phyloP scores from a whole-genome alignment of 2,797 vertebrate species.

The Rhynchonycteris naso region DNA sequence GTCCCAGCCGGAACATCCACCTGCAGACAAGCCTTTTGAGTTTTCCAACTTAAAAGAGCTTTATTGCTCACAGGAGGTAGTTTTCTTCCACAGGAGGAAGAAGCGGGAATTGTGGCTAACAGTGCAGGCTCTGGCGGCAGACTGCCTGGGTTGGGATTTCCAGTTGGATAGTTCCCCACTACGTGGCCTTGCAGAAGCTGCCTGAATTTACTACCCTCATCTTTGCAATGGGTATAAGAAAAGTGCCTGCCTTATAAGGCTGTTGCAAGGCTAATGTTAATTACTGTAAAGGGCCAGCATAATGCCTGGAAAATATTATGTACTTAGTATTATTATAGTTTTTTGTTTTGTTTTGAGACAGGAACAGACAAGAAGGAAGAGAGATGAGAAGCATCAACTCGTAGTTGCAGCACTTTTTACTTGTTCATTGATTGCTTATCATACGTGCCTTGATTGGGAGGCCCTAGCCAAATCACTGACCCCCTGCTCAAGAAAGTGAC shows the following conservation, averaged over 20 bases:
- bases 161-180: background rate
- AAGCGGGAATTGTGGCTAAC: background rate
- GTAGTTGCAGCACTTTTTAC: no score
- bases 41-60: background rate
- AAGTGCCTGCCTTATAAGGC: background rate
- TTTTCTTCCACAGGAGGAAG: background rate
- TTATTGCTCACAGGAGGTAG: background rate
- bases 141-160: background rate
- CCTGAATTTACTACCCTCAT: background rate
- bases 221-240: background rate
- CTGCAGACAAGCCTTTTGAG: background rate
- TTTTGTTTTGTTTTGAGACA: no score
- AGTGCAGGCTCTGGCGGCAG: background rate
- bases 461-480: no score
- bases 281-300: background rate
- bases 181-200: background rate
- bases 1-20: background rate
- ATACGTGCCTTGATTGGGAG: no score
- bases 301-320: background rate
- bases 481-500: no score
- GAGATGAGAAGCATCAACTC: no score
- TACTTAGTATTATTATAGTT: background rate
- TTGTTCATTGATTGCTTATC: no score
- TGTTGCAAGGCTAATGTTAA: background rate
- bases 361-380: no score